Evolutionary conservation across 2,888 invertebrate species (phyloP).

Genomic region (Drosophila hamatofila): DNA sequence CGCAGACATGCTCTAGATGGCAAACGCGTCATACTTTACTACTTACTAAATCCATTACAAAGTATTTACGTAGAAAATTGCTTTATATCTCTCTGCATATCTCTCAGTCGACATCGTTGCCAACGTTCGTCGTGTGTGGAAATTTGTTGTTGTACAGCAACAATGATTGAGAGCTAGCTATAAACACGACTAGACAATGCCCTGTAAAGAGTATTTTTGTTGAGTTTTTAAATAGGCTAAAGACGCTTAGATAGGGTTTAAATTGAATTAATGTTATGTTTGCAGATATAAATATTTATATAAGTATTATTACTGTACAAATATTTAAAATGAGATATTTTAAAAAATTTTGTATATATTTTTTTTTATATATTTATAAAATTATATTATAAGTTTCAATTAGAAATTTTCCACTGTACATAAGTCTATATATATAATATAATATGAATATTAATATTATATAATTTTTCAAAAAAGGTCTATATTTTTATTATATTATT

Average conservation of each 20-base stretch:
- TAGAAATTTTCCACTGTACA: too few relatives aligned
- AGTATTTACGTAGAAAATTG: slow-evolving; percentile 81
- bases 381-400: too few relatives aligned
- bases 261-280: too few relatives aligned
- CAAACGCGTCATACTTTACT: slow-evolving; percentile 80
- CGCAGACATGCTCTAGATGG: slow-evolving; percentile 78
- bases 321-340: too few relatives aligned
- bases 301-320: too few relatives aligned
- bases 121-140: slow-evolving; percentile 45
- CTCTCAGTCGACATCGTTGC: slow-evolving; percentile 62
- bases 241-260: too few relatives aligned
- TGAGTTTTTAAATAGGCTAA: background rate
- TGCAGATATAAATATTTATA: background rate
- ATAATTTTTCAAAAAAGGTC: too few relatives aligned
- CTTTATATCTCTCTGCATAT: slow-evolving; percentile 80
- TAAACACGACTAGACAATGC: slow-evolving; percentile 8
- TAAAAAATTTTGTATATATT: too few relatives aligned
- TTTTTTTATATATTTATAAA: too few relatives aligned
- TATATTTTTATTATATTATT: too few relatives aligned
- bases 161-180: slow-evolving; percentile 6
- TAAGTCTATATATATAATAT: too few relatives aligned
- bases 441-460: too few relatives aligned
- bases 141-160: slow-evolving; percentile 35
- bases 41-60: slow-evolving; percentile 81
- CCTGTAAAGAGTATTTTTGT: slow-evolving; percentile 1